phyloP scores from a whole-genome alignment of 1,140 invertebrate genomes.

The Andrena cerasifolii region DNA sequence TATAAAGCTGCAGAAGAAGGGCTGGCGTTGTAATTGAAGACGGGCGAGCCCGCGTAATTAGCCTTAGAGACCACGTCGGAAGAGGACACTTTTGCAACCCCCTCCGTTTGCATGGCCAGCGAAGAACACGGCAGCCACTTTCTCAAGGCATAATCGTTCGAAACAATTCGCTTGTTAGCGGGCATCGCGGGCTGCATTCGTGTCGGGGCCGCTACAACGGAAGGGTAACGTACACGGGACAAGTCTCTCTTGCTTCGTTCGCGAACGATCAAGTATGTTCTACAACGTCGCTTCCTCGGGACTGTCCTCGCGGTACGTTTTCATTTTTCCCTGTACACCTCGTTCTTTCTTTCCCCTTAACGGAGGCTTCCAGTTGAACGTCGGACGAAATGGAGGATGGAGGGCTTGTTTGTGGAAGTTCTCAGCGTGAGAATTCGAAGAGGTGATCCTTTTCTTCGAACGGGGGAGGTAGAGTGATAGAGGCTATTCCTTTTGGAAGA shows the following conservation, averaged over 20 bases:
- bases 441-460: too few relatives aligned
- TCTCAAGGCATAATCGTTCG: slow-evolving; percentile 44
- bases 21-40: not conserved
- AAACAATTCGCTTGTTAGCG: slow-evolving; percentile 42
- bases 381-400: slow-evolving; percentile 35
- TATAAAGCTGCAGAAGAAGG: not conserved
- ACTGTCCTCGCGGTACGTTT: slow-evolving; percentile 45
- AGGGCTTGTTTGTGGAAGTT: slow-evolving; percentile 16
- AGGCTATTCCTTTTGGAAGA: too few relatives aligned
- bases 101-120: slow-evolving; percentile 3
- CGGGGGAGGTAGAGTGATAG: too few relatives aligned
- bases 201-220: not conserved
- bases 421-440: too few relatives aligned
- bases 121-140: slow-evolving; percentile 9
- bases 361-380: slow-evolving; percentile 40
- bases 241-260: slow-evolving; percentile 55
- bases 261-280: slow-evolving; percentile 60
- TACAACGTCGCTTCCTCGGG: slow-evolving; percentile 41
- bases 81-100: slow-evolving; percentile 27
- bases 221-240: slow-evolving; percentile 40
- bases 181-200: not conserved
- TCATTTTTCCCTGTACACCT: slow-evolving; percentile 27
- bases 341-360: slow-evolving; percentile 45
- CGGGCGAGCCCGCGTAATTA: slow-evolving; percentile 20
- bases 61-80: slow-evolving; percentile 4